A percentile compares a stretch with the other conserved stretches of the same genome.
Conservation (phyloP, 1,140 invertebrate genomes). For the Zaprionus lachaisei region DNA sequence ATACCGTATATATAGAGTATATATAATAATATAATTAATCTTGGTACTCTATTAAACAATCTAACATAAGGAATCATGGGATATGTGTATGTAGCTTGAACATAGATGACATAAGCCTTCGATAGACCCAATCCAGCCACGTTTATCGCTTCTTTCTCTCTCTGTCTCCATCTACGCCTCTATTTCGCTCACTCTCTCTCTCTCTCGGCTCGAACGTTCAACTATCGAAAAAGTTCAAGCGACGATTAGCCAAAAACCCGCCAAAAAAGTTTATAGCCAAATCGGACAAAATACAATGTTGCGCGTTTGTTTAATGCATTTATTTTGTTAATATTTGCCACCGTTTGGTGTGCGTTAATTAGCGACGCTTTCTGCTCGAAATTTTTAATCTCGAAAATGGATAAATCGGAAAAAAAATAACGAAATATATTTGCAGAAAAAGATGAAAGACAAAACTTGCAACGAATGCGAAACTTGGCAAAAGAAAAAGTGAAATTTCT, state of each 20-base stretch:
- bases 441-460: conserved; percentile 30
- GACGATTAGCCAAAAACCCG: background rate
- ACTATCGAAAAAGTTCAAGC: conserved; percentile 3
- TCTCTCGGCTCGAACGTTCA: conserved; percentile 6
- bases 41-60: too few species aligned
- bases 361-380: conserved; percentile 54
- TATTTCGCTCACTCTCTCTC: background rate
- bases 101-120: background rate
- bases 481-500: conserved; percentile 77
- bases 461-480: conserved; percentile 20
- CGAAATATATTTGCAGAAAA: conserved; percentile 25
- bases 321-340: conserved; percentile 1
- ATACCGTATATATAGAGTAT: too few species aligned
- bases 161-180: background rate
- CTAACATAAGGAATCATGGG: background rate
- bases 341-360: conserved; percentile 55
- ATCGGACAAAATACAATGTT: background rate
- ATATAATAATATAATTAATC: too few species aligned
- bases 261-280: background rate
- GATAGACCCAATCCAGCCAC: background rate
- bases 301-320: conserved; percentile 26
- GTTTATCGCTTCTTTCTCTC: background rate
- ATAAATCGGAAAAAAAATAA: conserved; percentile 19
- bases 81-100: background rate
- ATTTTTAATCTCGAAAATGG: conserved; percentile 16